Base-by-base conservation (phyloP, 2,113 vertebrate genomes). In the Urocitellus parryii region DNA sequence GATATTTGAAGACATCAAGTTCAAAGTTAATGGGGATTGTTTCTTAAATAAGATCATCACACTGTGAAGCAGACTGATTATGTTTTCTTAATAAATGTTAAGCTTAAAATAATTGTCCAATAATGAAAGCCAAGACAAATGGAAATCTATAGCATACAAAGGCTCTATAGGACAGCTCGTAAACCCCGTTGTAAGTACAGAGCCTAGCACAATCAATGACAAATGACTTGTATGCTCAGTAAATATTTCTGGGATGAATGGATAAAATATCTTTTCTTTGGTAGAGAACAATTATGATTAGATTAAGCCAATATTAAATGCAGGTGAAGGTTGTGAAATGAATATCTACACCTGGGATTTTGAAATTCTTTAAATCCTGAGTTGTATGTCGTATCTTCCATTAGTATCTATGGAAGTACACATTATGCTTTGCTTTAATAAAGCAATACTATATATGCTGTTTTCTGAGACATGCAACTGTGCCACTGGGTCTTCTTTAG, bases 401-500 rank as follows among this genome's bases (percentile, higher is more conserved):
- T 56, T 68, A 53, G 20, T 91, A 51, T 37, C 39, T 86, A 42
- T 27, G 86, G 8, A 67, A 29, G 39, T 82, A 51, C 56, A 3
- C 84, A 39, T 34, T 42, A 39, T 83, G 45, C 24, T 91, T 51
- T 90, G 37, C 81, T 96, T 95, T 88, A 90, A 90, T 48, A 34
- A 93, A 91, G n/a, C 34, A 45, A 4, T 29, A 56, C 16, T 48
- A 14, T 58, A 37, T 16, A 18, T 77, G 17, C 17, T 84, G 27
- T 87, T 92, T 91, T 84, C 63, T 45, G 61, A 68, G 67, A 92
- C 84, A 65, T 34, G 65, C 58, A 77, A 53, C 37, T 34, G 3
- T 88, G 76, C 6, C 25, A 65, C n/a, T n/a, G 14, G 61, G 13
- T 86, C 90, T 82, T 90, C 25, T 39, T 91, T 83, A n/a, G 45